A percentile compares a stretch with the other conserved stretches of the same genome.
These are phyloP conservation scores for Antigone vipio DNA, from an alignment of 2,113 vertebrate species.

Conservation along the genomic window DNA sequence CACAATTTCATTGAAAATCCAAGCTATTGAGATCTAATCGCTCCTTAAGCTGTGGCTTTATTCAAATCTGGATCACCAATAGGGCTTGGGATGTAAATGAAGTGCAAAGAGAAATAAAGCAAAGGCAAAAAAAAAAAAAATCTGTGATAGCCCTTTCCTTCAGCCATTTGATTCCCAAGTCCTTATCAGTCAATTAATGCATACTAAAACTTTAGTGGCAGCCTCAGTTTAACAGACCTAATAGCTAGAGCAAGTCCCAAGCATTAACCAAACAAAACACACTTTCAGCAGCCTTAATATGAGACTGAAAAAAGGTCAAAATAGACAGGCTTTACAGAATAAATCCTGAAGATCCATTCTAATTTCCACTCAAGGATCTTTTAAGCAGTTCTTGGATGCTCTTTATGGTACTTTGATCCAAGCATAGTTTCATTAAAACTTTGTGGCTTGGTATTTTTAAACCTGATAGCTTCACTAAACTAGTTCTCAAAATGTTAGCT, in stretches of 20 bases:
- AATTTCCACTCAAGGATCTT: slow-evolving; percentile 79
- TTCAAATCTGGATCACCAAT: slow-evolving; percentile 79
- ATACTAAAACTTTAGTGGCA: slow-evolving; percentile 67
- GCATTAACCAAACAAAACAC: slow-evolving; percentile 77
- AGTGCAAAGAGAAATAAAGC: slow-evolving; percentile 75
- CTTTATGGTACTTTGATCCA: slow-evolving; percentile 79
- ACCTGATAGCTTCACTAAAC: slow-evolving; percentile 77
- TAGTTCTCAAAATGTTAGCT: slow-evolving; percentile 73
- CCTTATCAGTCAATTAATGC: slow-evolving; percentile 79
- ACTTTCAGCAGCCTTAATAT: slow-evolving; percentile 72
- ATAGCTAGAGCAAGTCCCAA: slow-evolving; percentile 48
- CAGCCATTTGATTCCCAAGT: slow-evolving; percentile 69
- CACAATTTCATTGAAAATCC: slow-evolving; percentile 75
- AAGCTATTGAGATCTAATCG: slow-evolving; percentile 80
- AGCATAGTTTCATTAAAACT: slow-evolving; percentile 80
- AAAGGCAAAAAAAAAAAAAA: neutral
- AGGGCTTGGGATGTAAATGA: slow-evolving; percentile 81
- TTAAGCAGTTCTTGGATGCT: slow-evolving; percentile 78
- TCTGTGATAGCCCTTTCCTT: slow-evolving; percentile 72
- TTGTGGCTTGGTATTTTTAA: slow-evolving; percentile 76
- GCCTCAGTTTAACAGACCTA: slow-evolving; percentile 60
- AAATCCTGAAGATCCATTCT: slow-evolving; percentile 82
- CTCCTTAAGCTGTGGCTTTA: slow-evolving; percentile 75
- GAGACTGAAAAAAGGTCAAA: slow-evolving; percentile 76
- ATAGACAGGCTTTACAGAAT: slow-evolving; percentile 77